Evolutionary conservation across 2,797 vertebrate genomes (phyloP), one percentile per base, ranked within the genome.

Genomic region (Melanotaenia boesemani): DNA sequence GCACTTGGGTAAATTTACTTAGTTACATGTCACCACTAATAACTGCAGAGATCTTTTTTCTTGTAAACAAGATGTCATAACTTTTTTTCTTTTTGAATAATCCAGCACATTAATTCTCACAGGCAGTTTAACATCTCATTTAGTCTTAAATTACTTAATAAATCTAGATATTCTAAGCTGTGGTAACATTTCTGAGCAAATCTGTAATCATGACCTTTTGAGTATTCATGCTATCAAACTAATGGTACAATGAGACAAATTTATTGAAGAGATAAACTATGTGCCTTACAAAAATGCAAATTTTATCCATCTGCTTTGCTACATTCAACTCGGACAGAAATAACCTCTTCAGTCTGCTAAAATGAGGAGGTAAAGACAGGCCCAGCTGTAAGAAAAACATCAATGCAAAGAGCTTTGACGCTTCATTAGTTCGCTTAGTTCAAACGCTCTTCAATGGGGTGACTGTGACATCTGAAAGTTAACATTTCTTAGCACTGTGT

Each of bases 401-500:
- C 20, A 10, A 5, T 24, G 22, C 50, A 26, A 54, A 24, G 22
- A 26, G 50, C 22, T 24, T 54, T 54, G 22, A 54, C 24, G 22
- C 18, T 48, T 18, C 8, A 2, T n/a, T 20, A 48, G 46, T 48
- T 48, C 44, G 8, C 3, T 52, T n/a, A 22, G 3, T 52, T 22
- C 11, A 24, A 54, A n/a, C 3, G 10, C 22, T 13, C 46, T 48
- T 48, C 18, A 9, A 1, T 9, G 0, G 52, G 24, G 24, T 15
- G 24, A 26, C 24, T 15, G 24, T 15, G 24, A 26, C 50, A 6
- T 46, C 18, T 11, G 20, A 11, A 50, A 50, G 24, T 15, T 54
- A 26, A 54, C 5, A 20, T 72, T 60, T 70, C 18, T 65, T 6
- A 63, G 63, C 16, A 0, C 64, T 76, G 30, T 72, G 36, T 79